phyloP scores from a whole-genome alignment of 2,888 invertebrate species.

The Pristionchus exspectatus region DNA sequence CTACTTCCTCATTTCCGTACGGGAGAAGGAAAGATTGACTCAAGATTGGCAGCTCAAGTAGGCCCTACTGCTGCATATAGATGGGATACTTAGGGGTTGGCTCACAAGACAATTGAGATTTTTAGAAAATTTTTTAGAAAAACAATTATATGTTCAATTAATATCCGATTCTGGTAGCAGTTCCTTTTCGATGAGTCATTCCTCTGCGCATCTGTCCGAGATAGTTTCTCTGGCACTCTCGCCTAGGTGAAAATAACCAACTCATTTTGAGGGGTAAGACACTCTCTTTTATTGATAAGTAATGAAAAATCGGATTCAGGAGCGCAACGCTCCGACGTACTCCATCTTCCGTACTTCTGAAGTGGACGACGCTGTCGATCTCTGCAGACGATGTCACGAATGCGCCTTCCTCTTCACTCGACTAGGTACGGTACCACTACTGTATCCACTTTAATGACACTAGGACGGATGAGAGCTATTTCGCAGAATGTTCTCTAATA shows the following conservation, averaged over 20 bases:
- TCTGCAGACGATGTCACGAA: constrained; percentile 71
- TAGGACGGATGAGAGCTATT: too few species aligned
- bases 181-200: too few species aligned
- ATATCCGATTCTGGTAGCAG: too few species aligned
- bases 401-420: constrained; percentile 69
- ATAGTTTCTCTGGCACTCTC: too few species aligned
- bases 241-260: too few species aligned
- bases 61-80: neutral
- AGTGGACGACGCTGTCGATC: constrained; percentile 72
- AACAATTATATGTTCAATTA: too few species aligned
- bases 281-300: neutral
- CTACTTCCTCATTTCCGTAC: constrained; percentile 20
- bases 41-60: neutral
- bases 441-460: neutral
- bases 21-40: neutral
- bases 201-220: too few species aligned
- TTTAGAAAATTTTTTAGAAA: too few species aligned
- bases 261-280: neutral
- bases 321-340: constrained; percentile 57
- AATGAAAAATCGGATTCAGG: neutral
- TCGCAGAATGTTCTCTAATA: too few species aligned
- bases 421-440: constrained; percentile 60
- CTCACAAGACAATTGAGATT: neutral
- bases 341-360: constrained; percentile 73
- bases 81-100: neutral